These are phyloP conservation scores for Sorex maritimensis DNA, from an alignment of 2,797 vertebrate species.

Conservation along the genomic window DNA sequence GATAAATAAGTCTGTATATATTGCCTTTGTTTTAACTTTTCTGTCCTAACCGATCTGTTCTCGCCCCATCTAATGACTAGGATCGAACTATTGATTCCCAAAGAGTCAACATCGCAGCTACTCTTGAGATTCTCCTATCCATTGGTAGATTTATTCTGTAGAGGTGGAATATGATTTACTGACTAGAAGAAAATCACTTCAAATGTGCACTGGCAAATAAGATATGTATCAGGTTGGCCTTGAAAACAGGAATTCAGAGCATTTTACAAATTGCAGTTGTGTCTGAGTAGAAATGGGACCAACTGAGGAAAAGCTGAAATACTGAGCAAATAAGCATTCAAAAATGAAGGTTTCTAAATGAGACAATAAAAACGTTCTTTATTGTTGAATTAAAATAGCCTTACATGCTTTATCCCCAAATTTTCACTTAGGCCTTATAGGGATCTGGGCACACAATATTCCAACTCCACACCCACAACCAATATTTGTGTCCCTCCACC, in stretches of 20 bases:
- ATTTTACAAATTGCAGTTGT: neutral
- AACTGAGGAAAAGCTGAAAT: neutral
- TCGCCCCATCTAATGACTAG: neutral
- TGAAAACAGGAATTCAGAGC: neutral
- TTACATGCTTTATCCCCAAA: neutral
- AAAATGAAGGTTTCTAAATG: slow-evolving; percentile 5
- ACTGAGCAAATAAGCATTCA: neutral
- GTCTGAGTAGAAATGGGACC: neutral
- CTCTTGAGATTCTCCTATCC: neutral
- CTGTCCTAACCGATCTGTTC: neutral
- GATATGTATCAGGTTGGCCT: neutral
- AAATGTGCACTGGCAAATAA: slow-evolving; percentile 21
- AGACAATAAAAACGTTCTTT: slow-evolving; percentile 43
- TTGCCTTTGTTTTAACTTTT: neutral
- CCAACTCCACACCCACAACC: too few species aligned
- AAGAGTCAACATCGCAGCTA: neutral
- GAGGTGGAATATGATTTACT: slow-evolving; percentile 30
- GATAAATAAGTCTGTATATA: neutral
- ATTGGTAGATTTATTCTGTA: neutral
- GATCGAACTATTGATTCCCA: neutral
- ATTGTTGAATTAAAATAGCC: neutral
- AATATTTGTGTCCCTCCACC: too few species aligned
- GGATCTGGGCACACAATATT: neutral
- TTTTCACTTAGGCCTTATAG: too few species aligned
- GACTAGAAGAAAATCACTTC: slow-evolving; percentile 58